Evolutionary conservation across 2,888 invertebrate genomes (phyloP), one percentile per base, ranked within the genome.

Genomic region (Harpalus rufipes): DNA sequence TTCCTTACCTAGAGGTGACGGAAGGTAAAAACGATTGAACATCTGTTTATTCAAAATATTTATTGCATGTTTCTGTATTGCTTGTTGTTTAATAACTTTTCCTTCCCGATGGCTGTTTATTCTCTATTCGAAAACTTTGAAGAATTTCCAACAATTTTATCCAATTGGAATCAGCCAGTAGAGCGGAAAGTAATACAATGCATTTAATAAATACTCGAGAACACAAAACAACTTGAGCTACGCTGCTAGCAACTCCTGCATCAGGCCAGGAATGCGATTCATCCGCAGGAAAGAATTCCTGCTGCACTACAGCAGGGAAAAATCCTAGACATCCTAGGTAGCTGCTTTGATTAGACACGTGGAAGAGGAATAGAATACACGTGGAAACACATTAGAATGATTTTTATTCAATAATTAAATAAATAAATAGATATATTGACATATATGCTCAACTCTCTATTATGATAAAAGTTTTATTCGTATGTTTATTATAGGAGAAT

Each of bases 171-270:
- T 80, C 16, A 59, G 25, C 8, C 12, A 56, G 79, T 59, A 61
- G 41, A 80, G 61, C 63, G 81, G 63, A 81, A 81, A 44, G 81
- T 65, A 80, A 81, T 16, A 81, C 81, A 81, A 81, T 81, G 81
- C 63, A 39, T 81, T 81, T 63, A 81, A 81, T 63, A 81, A 81
- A 81, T 81, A 63, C 81, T 14, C 41, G 65, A 63, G 18, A 65
- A 81, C 65, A 63, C 63, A 81, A 65, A 81, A 63, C 63, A 78
- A 74, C 74, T 74, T 74, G 18, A 51, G 51, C n/a, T 44, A 74
- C 74, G 74, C 44, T 18, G 41, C 2, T 14, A 14, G 56, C 5
- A 78, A 78, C 21, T 78, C 56, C 78, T 78, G 78, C 58, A 78
- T 58, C 58, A 58, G n/a, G 58, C 12, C 25, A 58, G 78, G 78